Percentiles rank a stretch among this genome's conserved stretches.
phyloP scores from a whole-genome alignment of 2,113 vertebrate species.

The pig (Sus scrofa) region T2T-Sscrofa CM000818.6:106674001-106674500 shows the following conservation, averaged over 20 bases:
- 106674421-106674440: too few species aligned
- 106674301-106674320: conserved; percentile 20
- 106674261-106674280: not conserved
- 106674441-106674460: too few species aligned
- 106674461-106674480: too few species aligned
- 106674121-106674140: not conserved
- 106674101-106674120: not conserved
- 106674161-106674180: not conserved
- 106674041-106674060: conserved; percentile 47
- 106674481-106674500: too few species aligned
- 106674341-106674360: conserved; percentile 29
- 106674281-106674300: conserved; percentile 42
- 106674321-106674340: not conserved
- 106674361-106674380: not conserved
- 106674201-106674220: not conserved
- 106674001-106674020: conserved; percentile 59
- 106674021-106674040: conserved; percentile 47
- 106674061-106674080: not conserved
- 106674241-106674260: not conserved
- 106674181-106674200: not conserved
- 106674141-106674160: not conserved
- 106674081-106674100: not conserved
- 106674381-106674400: not conserved
- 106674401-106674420: conserved; percentile 23
- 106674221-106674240: conserved; percentile 7